These are phyloP conservation scores for Agrilus cyanescens DNA, from an alignment of 2,888 invertebrate genomes.

Conservation along the genomic window DNA sequence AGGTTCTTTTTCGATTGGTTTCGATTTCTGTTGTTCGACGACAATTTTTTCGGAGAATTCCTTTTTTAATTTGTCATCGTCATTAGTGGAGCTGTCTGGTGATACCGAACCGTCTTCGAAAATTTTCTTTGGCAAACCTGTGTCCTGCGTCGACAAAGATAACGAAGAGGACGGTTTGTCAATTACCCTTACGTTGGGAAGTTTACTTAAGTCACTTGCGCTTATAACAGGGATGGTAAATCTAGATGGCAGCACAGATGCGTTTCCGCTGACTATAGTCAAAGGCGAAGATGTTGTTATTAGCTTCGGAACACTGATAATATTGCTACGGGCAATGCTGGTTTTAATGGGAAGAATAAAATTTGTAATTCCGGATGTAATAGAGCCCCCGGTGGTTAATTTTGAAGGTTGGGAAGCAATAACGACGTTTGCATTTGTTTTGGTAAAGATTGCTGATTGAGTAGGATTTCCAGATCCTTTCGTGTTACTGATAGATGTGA, in stretches of 20 bases:
- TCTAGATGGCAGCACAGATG: conserved; percentile 31
- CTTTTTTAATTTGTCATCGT: conserved; percentile 31
- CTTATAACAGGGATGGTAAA: conserved; percentile 34
- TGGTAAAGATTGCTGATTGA: conserved; percentile 5
- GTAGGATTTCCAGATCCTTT: not conserved
- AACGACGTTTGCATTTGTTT: conserved; percentile 18
- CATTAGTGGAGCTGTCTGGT: conserved; percentile 40
- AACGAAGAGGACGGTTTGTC: conserved; percentile 34
- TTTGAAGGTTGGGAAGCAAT: conserved; percentile 26
- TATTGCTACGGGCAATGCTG: conserved; percentile 22
- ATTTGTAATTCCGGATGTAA: conserved; percentile 23
- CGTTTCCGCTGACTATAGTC: conserved; percentile 31
- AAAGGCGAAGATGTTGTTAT: conserved; percentile 29
- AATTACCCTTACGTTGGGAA: conserved; percentile 36
- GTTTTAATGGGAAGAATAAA: conserved; percentile 28
- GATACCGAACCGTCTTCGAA: conserved; percentile 51
- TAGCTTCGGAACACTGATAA: conserved; percentile 28
- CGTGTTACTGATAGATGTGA: not conserved
- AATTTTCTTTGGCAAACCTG: conserved; percentile 51
- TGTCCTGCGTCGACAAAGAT: conserved; percentile 47
- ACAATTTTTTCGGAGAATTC: conserved; percentile 24
- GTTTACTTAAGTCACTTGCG: conserved; percentile 33
- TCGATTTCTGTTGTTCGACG: conserved; percentile 15
- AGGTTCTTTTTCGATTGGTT: conserved; percentile 20
- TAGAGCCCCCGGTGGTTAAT: conserved; percentile 19